Conservation (phyloP, 2,888 invertebrate genomes). For the Erebia aethiops region DNA sequence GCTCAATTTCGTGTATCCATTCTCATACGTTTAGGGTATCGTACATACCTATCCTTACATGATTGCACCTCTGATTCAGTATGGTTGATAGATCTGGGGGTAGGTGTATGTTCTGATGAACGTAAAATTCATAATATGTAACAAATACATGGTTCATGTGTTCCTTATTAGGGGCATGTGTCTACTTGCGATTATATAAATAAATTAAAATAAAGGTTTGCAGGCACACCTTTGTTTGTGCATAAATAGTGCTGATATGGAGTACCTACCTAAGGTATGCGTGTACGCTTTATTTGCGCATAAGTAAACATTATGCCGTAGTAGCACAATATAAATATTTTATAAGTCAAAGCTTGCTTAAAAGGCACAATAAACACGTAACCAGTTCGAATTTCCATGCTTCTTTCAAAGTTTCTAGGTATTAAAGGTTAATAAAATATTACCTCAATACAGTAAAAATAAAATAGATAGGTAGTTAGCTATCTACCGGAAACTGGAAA, state of each 20-base stretch:
- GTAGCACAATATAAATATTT: slow-evolving; percentile 1
- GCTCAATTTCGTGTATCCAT: too few species aligned
- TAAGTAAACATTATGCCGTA: not conserved
- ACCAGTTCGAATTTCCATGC: not conserved
- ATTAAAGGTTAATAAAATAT: not conserved
- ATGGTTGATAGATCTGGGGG: too few species aligned
- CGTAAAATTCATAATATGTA: not conserved
- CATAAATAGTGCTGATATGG: slow-evolving; percentile 9
- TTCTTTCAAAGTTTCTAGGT: not conserved
- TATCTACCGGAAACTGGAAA: slow-evolving; percentile 2
- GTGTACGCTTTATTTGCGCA: slow-evolving; percentile 5
- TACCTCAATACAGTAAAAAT: not conserved
- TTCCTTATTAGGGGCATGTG: slow-evolving; percentile 20
- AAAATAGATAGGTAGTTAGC: not conserved
- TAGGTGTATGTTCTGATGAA: too few species aligned
- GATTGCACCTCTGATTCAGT: too few species aligned
- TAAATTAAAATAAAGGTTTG: slow-evolving; percentile 34
- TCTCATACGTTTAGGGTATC: too few species aligned
- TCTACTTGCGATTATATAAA: slow-evolving; percentile 31
- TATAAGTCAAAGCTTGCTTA: not conserved
- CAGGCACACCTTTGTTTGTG: slow-evolving; percentile 26
- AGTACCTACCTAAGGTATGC: not conserved
- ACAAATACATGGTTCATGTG: not conserved
- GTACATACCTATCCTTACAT: too few species aligned
- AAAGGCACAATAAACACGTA: not conserved